A percentile compares a stretch with the other conserved stretches of the same genome.
These are phyloP conservation scores for Orthosia gothica DNA, from an alignment of 2,888 invertebrate genomes.

Conservation along the genomic window DNA sequence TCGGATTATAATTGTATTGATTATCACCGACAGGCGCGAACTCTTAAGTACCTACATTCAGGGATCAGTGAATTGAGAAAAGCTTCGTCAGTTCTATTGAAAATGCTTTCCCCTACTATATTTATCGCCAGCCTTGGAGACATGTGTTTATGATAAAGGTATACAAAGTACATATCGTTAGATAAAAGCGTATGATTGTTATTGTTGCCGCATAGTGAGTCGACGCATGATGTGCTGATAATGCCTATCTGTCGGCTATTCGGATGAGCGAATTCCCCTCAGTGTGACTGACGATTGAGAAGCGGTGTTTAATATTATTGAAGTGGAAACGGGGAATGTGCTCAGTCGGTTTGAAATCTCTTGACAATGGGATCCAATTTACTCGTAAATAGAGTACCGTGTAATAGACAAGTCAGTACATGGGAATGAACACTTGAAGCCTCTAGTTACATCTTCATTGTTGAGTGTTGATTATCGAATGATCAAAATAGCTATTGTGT, in stretches of 20 bases:
- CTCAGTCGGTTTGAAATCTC: constrained; percentile 77
- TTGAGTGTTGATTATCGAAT: constrained; percentile 16
- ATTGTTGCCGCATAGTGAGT: constrained; percentile 74
- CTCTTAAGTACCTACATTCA: constrained; percentile 31
- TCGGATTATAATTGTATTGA: constrained; percentile 67
- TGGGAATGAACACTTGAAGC: constrained; percentile 47
- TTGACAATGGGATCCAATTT: constrained; percentile 69
- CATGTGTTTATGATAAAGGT: constrained; percentile 60
- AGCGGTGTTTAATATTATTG: constrained; percentile 76
- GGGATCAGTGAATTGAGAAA: constrained; percentile 32
- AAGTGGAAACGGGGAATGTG: constrained; percentile 80
- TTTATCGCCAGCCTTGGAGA: constrained; percentile 42
- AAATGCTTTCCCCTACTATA: constrained; percentile 27
- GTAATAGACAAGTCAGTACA: constrained; percentile 58
- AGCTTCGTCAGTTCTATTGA: constrained; percentile 29
- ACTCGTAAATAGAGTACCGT: constrained; percentile 65
- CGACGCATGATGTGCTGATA: constrained; percentile 78
- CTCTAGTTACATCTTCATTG: constrained; percentile 36
- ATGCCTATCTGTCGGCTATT: constrained; percentile 82
- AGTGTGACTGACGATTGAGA: constrained; percentile 70
- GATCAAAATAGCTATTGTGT: constrained; percentile 1
- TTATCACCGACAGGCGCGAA: constrained; percentile 57
- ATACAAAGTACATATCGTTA: constrained; percentile 64
- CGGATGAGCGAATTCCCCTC: constrained; percentile 81
- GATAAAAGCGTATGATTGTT: constrained; percentile 73